These are phyloP conservation scores for Alaudala cheleensis DNA, from an alignment of 2,113 vertebrate genomes.

Conservation along the genomic window DNA sequence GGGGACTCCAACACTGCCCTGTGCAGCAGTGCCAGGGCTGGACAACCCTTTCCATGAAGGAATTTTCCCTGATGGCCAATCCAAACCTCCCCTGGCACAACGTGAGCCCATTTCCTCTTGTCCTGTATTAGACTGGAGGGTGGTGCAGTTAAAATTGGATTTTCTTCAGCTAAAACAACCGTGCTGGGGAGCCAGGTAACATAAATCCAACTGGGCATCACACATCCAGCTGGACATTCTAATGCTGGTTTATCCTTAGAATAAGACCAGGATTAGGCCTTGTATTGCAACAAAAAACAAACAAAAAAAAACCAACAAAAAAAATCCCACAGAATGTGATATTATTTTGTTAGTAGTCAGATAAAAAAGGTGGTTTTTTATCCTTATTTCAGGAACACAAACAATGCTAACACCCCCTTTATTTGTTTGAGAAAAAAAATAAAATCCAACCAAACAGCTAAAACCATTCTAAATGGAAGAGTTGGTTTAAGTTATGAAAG, in stretches of 20 bases:
- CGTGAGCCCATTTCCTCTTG: neutral
- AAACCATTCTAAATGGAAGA: neutral
- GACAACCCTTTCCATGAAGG: neutral
- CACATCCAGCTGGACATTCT: neutral
- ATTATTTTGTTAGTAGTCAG: neutral
- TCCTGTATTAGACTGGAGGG: neutral
- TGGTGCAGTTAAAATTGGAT: neutral
- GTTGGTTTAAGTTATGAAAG: neutral
- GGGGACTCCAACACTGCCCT: neutral
- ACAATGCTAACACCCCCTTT: neutral
- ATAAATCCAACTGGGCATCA: neutral
- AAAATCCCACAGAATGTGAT: neutral
- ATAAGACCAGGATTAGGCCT: neutral
- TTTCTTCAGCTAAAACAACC: neutral
- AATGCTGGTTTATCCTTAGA: neutral
- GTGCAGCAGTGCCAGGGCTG: neutral
- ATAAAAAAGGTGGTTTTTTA: neutral
- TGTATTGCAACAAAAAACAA: neutral
- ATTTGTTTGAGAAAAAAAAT: neutral
- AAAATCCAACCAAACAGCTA: neutral
- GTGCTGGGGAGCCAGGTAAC: neutral
- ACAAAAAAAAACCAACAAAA: no score
- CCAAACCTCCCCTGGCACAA: fast-evolving
- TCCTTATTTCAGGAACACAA: neutral
- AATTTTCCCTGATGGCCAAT: neutral